Evolutionary conservation across 2,888 invertebrate genomes (phyloP).

Genomic region (Macaria liturata): DNA sequence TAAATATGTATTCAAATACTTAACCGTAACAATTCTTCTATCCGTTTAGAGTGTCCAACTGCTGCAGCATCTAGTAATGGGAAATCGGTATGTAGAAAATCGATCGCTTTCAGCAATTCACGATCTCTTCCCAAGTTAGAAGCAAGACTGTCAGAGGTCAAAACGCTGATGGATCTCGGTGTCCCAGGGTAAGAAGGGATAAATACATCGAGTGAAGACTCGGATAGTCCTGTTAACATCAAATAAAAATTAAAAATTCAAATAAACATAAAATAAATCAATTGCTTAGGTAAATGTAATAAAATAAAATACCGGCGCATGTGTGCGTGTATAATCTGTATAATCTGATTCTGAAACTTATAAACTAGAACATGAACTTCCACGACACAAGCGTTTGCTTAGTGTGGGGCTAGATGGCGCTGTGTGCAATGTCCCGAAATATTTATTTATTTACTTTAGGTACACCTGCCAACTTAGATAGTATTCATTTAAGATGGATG

Average conservation of each 20-base stretch:
- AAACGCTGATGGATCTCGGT: conserved; percentile 37
- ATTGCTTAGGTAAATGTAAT: too few species aligned
- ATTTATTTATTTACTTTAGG: too few species aligned
- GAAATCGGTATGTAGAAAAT: conserved; percentile 57
- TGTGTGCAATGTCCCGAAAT: too few species aligned
- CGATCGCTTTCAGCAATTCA: conserved; percentile 44
- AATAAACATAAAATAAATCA: too few species aligned
- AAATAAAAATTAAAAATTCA: neutral
- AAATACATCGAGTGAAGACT: conserved; percentile 49
- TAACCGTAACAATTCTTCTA: conserved; percentile 45
- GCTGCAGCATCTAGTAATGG: conserved; percentile 64
- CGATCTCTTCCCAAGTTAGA: conserved; percentile 2
- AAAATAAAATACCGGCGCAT: too few species aligned
- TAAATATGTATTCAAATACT: neutral
- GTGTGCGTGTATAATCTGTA: too few species aligned
- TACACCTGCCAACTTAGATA: too few species aligned
- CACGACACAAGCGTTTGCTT: too few species aligned
- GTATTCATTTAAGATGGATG: too few species aligned
- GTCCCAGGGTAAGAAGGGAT: conserved; percentile 57
- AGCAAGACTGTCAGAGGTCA: conserved; percentile 17
- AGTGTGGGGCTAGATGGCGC: too few species aligned
- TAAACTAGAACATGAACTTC: too few species aligned
- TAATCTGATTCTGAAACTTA: too few species aligned
- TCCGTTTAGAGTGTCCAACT: conserved; percentile 48
- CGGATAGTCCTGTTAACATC: conserved; percentile 50